Conservation (phyloP, 2,113 vertebrate species). For the Lophotis ruficrista region DNA sequence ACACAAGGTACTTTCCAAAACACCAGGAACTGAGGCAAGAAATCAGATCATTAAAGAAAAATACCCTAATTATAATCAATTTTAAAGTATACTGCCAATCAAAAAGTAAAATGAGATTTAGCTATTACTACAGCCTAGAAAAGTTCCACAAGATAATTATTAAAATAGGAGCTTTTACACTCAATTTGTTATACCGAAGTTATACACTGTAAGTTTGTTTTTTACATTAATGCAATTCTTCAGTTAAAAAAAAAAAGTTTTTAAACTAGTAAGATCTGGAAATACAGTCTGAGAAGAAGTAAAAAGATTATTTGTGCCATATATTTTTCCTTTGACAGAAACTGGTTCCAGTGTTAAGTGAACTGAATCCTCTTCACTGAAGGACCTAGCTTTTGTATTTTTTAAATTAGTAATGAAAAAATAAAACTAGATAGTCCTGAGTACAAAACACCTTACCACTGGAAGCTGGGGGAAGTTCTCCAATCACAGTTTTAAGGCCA, state of each 20-base stretch:
- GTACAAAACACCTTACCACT: slow-evolving; percentile 82
- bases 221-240: neutral
- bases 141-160: neutral
- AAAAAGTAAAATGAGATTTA: neutral
- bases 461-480: slow-evolving; percentile 97
- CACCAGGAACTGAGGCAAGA: neutral
- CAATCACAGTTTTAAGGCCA: slow-evolving; percentile 97
- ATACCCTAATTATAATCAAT: neutral
- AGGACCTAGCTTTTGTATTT: neutral
- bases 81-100: neutral
- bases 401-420: neutral
- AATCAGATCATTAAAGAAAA: neutral
- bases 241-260: neutral
- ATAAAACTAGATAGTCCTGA: neutral
- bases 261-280: neutral
- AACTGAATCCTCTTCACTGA: neutral
- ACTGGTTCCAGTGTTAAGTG: neutral
- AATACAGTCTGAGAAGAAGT: neutral
- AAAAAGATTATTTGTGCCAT: neutral
- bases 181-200: neutral
- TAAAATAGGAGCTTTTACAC: neutral
- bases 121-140: neutral
- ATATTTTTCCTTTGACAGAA: neutral
- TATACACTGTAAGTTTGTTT: neutral
- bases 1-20: neutral